Base-by-base conservation (phyloP, 2,797 vertebrate species). In the Sebastolobus alascanus region DNA sequence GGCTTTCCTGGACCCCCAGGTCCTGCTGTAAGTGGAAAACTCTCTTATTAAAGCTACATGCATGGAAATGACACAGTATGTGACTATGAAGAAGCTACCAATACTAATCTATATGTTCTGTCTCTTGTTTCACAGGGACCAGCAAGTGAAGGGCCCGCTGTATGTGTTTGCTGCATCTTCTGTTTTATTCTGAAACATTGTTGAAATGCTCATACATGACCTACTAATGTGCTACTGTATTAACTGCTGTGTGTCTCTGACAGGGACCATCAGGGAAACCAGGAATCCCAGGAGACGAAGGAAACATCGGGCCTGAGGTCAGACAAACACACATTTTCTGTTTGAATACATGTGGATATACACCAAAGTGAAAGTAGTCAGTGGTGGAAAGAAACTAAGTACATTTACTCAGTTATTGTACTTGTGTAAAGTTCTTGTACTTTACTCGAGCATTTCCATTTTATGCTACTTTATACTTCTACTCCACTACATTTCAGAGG, bases 251-350 rank as follows among this genome's bases (percentile, higher is more conserved):
- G 14, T 78, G 11, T 77, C 7, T 75, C 20, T 74, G 20, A 81
- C 80, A 96, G 96, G 96, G 96, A 80, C 29, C 90, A 4, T 84
- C 96, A 68, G 96, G 96, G 12, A 96, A 96, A 89, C 67, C 95
- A 63, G 96, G 96, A 78, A 95, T 13, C 54, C 94, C 95, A 66
- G 96, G 96, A 86, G 94, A 96, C 35, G 95, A 96, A 83, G 96
- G 96, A 31, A 96, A 96, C 86, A 96, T 96, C 7, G 96, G 96
- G 18, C 96, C 96, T 56, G 96, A 96, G 95, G 96, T 96, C 4
- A 89, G 91, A 78, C 8, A 12, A 4, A 8, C 8, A 73, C 33
- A 68, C 0, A 58, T 20, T 22, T 1, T 25, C 37, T 4, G 12
- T 64, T 6, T 10, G 7, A 77, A 22, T 18, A 66, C 1, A 60